Evolutionary conservation across 2,888 invertebrate genomes (phyloP).

Genomic region (Dione juno): DNA sequence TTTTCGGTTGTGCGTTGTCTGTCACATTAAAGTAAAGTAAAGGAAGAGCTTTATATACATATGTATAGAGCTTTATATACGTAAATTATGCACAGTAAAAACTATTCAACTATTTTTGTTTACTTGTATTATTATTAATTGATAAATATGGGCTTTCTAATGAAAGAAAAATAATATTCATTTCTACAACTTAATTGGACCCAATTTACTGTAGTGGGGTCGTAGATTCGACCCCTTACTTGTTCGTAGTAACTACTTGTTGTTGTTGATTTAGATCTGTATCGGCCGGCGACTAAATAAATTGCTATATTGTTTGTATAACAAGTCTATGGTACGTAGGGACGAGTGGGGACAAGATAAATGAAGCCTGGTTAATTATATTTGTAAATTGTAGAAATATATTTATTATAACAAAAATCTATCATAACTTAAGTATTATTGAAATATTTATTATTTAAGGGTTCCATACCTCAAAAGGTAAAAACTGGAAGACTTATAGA

Average conservation of each 20-base stretch:
- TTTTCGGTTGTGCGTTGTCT: no score
- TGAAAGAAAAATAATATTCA: neutral
- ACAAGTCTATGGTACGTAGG: neutral
- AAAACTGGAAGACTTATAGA: no score
- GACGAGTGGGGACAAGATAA: neutral
- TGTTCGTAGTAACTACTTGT: neutral
- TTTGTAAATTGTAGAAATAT: neutral
- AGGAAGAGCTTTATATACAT: no score
- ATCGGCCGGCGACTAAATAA: neutral
- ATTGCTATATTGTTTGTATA: neutral
- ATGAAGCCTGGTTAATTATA: neutral
- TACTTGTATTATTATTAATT: no score
- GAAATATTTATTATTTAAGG: no score
- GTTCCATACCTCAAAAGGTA: no score
- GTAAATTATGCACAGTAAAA: no score
- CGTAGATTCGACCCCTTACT: conserved; percentile 9
- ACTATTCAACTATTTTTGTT: no score
- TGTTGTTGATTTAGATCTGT: conserved; percentile 20
- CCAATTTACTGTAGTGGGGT: conserved; percentile 6
- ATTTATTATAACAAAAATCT: neutral
- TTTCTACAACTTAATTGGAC: conserved; percentile 18
- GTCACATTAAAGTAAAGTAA: no score
- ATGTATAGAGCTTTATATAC: no score
- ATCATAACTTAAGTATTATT: no score
- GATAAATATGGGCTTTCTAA: neutral